phyloP scores from a whole-genome alignment of 2,113 vertebrate genomes.

The Oncorhynchus keta region DNA sequence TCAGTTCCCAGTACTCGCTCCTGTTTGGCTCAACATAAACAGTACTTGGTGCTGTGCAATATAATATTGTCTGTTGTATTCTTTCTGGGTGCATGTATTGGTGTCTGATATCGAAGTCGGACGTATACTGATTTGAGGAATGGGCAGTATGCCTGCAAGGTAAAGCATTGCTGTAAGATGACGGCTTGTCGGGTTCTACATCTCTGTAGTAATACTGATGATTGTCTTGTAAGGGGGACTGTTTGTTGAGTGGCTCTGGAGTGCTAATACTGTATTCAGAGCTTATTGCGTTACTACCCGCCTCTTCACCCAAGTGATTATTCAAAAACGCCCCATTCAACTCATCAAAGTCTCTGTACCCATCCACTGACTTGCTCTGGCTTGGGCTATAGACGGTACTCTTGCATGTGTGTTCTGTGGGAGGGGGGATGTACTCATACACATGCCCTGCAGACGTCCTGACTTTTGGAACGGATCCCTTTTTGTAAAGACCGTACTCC shows the following conservation, averaged over 20 bases:
- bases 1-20: constrained; percentile 95
- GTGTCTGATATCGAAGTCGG: constrained; percentile 87
- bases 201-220: constrained; percentile 88
- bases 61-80: constrained; percentile 89
- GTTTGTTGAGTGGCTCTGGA: constrained; percentile 86
- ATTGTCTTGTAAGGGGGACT: constrained; percentile 81
- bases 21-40: constrained; percentile 92
- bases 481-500: constrained; percentile 90
- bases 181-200: constrained; percentile 84
- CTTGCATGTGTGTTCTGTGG: constrained; percentile 82
- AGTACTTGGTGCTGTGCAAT: constrained; percentile 87
- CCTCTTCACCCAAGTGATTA: constrained; percentile 80
- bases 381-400: constrained; percentile 79
- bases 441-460: constrained; percentile 89
- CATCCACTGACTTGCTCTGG: constrained; percentile 82
- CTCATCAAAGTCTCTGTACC: constrained; percentile 91
- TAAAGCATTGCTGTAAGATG: constrained; percentile 78
- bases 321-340: constrained; percentile 84
- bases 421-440: constrained; percentile 91
- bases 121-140: constrained; percentile 81
- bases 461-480: constrained; percentile 82
- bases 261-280: constrained; percentile 89
- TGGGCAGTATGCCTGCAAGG: constrained; percentile 86
- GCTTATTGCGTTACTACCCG: constrained; percentile 79
- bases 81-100: constrained; percentile 87